These are phyloP conservation scores for Paraescarpia echinospica DNA, from an alignment of 1,140 invertebrate species.

Conservation along the genomic window DNA sequence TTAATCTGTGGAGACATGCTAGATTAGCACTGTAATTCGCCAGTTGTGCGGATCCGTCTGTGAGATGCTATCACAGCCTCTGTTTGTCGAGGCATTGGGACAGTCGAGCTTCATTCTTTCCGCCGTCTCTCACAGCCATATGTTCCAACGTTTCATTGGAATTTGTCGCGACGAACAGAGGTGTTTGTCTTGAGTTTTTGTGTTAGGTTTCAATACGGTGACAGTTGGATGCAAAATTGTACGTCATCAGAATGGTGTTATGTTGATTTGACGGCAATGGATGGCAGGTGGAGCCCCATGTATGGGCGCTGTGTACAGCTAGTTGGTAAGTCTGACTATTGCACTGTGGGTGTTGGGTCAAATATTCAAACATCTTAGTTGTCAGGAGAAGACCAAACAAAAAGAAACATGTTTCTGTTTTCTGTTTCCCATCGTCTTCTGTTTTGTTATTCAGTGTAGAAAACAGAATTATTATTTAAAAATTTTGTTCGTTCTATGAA, in stretches of 20 bases:
- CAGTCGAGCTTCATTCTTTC: background rate
- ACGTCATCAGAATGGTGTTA: background rate
- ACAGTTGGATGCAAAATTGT: background rate
- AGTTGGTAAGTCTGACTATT: background rate
- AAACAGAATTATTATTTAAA: no score
- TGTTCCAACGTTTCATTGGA: background rate
- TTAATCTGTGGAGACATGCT: background rate
- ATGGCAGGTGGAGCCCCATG: background rate
- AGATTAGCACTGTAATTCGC: background rate
- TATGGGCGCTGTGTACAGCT: background rate
- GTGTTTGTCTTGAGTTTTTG: background rate
- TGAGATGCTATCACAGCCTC: background rate
- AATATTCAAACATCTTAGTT: no score
- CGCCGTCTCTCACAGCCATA: background rate
- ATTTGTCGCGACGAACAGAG: background rate
- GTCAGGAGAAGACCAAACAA: no score
- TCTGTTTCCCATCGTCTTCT: no score
- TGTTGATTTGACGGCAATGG: background rate
- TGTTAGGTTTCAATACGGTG: background rate
- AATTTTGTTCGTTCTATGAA: no score
- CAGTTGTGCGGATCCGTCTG: background rate
- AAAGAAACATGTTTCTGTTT: no score
- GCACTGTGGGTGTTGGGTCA: no score
- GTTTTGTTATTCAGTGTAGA: no score
- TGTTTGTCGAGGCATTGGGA: background rate